Base-by-base conservation (phyloP, 2,888 invertebrate species). In the Neoitamus cyanurus region DNA sequence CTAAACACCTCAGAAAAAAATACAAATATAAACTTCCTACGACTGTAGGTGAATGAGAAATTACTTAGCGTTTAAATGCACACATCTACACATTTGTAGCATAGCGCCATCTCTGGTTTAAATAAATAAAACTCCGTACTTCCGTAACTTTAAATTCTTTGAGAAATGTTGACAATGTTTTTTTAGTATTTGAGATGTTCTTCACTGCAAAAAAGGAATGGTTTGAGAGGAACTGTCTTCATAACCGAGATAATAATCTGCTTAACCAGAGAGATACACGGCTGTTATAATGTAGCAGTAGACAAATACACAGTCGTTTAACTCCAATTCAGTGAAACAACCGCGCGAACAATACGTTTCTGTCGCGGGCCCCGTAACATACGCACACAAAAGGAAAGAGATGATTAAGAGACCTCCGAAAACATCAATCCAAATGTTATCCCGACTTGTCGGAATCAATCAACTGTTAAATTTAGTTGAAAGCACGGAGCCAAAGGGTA, bases 401-500 rank as follows among this genome's bases (percentile, higher is more conserved):
- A 77, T 30, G 77, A 34, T 73, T 48, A 46, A 20, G 78, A 78
- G 31, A 78, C 78, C 78, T 78, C 78, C 78, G 48, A 78, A 77
- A 78, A 78, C 78, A 82, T 69, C 82, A 82, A 69, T 69, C 82
- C 82, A 82, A 82, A 82, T 82, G 82, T 69, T 82, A 82, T 36
- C 25, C 82, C 37, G 68, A 68, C 69, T 37, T 82, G 82, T 82
- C 69, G n/a, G 69, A 82, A 82, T 82, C 82, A 82, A 82, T 82
- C 82, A 82, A 82, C 82, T 82, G 82, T 82, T 82, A 82, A 82
- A 82, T 82, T 82, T 69, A 68, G 82, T 82, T 69, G 78, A 78
- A 78, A 78, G 78, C 78, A 58, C 46, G 31, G 70, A 82, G 37
- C 68, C 25, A 84, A 85, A 83, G 84, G 85, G 84, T 84, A 85